A percentile compares a stretch with the other conserved stretches of the same genome.
Evolutionary conservation across 2,888 invertebrate species (phyloP).

Genomic region (Napeogenes sylphis): DNA sequence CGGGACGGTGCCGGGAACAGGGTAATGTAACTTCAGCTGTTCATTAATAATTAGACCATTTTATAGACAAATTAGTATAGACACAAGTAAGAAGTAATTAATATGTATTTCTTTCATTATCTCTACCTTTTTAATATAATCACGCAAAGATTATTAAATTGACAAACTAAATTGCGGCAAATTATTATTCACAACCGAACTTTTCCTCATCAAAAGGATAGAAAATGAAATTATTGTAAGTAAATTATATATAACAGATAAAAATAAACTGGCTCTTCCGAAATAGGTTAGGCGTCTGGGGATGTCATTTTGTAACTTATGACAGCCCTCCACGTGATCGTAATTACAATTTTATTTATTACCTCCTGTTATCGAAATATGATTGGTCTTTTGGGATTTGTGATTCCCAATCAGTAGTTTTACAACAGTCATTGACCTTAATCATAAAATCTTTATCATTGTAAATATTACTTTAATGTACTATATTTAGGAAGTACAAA

Average conservation of each 20-base stretch:
- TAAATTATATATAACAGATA: not conserved
- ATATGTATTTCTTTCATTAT: too few relatives aligned
- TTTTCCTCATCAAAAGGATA: too few relatives aligned
- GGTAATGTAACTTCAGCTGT: slow-evolving; percentile 7
- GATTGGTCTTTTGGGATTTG: slow-evolving; percentile 2
- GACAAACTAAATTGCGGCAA: too few relatives aligned
- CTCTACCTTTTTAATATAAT: too few relatives aligned
- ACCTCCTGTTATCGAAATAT: slow-evolving; percentile 1
- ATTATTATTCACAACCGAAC: too few relatives aligned
- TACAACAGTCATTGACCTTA: not conserved
- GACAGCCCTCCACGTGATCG: slow-evolving; percentile 11
- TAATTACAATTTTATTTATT: slow-evolving; percentile 15
- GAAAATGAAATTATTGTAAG: not conserved
- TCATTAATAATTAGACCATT: not conserved
- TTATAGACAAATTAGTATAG: too few relatives aligned
- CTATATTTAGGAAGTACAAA: not conserved
- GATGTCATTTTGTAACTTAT: slow-evolving; percentile 17
- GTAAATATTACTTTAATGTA: not conserved
- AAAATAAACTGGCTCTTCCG: slow-evolving; percentile 4
- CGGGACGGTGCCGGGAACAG: slow-evolving; percentile 23
- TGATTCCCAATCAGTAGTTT: not conserved
- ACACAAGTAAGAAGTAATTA: too few relatives aligned
- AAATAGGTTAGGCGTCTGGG: slow-evolving; percentile 21
- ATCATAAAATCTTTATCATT: not conserved
- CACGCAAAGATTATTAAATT: too few relatives aligned